phyloP scores from a whole-genome alignment of 92 coral and sea anemone species.

The Metridium senile region DNA sequence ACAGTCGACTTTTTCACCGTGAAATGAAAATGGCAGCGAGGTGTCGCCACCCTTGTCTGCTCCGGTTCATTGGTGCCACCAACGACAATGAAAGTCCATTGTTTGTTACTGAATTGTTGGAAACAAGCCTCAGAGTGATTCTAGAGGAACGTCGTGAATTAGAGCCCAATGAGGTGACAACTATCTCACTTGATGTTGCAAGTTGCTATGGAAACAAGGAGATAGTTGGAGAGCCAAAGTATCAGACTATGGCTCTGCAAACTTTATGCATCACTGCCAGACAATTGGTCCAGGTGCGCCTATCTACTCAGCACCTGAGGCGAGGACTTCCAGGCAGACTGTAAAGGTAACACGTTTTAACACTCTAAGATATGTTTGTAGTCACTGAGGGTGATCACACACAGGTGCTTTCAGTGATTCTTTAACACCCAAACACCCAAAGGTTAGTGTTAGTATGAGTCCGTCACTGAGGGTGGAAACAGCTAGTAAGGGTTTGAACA shows the following conservation, averaged over 20 bases:
- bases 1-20: slow-evolving; percentile 72
- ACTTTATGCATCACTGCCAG: slow-evolving; percentile 61
- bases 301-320: slow-evolving; percentile 78
- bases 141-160: slow-evolving; percentile 48
- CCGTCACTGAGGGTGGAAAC: too few relatives aligned
- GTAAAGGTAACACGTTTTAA: slow-evolving; percentile 79
- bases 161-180: slow-evolving; percentile 35
- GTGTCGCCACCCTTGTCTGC: slow-evolving; percentile 82
- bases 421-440: too few relatives aligned
- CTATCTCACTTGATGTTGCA: slow-evolving; percentile 62
- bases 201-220: slow-evolving; percentile 73
- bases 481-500: too few relatives aligned
- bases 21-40: slow-evolving; percentile 86
- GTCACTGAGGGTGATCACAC: too few relatives aligned
- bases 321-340: slow-evolving; percentile 62
- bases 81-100: slow-evolving; percentile 59
- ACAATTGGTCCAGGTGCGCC: slow-evolving; percentile 70
- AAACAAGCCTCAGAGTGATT: slow-evolving; percentile 54
- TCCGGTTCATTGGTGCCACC: slow-evolving; percentile 56
- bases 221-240: slow-evolving; percentile 71
- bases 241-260: slow-evolving; percentile 79
- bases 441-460: too few relatives aligned
- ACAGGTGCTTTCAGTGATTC: too few relatives aligned
- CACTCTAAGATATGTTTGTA: too few relatives aligned
- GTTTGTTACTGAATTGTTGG: slow-evolving; percentile 81